Conservation (phyloP, 2,888 invertebrate genomes). For the Philopedon plagiatum region DNA sequence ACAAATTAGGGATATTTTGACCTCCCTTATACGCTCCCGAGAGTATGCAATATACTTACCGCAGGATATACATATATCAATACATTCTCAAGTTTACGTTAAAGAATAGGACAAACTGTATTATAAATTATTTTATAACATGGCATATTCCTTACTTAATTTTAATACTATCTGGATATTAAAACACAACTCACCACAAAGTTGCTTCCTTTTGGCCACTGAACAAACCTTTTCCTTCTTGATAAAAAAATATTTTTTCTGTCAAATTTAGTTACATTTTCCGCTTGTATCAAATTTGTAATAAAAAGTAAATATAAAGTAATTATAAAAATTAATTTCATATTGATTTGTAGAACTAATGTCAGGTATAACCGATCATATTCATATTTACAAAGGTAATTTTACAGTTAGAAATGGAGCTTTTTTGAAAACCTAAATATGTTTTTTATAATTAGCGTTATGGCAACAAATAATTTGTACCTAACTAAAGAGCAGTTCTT, state of each 20-base stretch:
- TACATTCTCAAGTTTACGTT: no score
- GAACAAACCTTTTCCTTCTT: conserved; percentile 69
- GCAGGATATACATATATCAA: no score
- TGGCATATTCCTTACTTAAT: no score
- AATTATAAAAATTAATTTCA: not conserved
- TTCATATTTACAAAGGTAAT: not conserved
- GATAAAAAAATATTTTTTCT: conserved; percentile 57
- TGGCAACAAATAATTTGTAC: not conserved
- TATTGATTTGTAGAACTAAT: not conserved
- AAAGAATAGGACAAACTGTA: no score
- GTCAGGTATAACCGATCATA: not conserved
- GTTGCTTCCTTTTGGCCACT: conserved; percentile 70
- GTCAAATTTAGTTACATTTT: conserved; percentile 33
- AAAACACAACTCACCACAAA: conserved; percentile 61
- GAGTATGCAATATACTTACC: no score
- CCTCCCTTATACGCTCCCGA: no score
- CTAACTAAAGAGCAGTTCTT: not conserved
- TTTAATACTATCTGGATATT: not conserved
- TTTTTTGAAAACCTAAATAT: not conserved
- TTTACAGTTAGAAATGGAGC: conserved; percentile 5
- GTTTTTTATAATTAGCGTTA: not conserved
- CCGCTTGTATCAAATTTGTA: not conserved
- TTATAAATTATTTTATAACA: no score
- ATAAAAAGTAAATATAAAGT: no score
- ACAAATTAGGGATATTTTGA: no score